Conservation (phyloP, 2,113 vertebrate species). For the Microcebus griseorufus region DNA sequence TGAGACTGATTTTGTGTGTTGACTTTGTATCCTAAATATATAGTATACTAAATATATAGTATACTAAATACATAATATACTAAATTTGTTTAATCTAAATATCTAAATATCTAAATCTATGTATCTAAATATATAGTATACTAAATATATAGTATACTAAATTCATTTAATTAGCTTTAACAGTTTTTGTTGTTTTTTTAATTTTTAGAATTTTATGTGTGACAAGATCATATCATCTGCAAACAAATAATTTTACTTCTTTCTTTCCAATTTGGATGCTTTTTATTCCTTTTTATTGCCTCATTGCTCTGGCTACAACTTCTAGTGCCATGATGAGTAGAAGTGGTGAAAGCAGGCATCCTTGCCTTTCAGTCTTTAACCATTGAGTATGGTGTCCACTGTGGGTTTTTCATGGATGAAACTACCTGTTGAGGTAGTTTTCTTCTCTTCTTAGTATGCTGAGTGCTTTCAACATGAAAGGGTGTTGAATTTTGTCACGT, state of each 20-base stretch:
- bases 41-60: no score
- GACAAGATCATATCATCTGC: background rate
- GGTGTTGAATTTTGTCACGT: background rate
- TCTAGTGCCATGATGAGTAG: background rate
- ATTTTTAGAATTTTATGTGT: background rate
- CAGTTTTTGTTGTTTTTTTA: background rate
- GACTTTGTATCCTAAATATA: background rate
- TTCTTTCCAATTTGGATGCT: background rate
- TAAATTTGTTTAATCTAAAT: no score
- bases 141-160: no score
- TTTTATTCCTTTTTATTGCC: background rate
- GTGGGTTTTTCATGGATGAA: background rate
- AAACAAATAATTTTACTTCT: background rate
- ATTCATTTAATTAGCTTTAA: background rate
- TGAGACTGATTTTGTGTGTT: background rate
- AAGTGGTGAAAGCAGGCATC: background rate
- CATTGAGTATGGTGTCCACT: background rate
- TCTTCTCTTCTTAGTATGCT: background rate
- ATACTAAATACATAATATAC: no score
- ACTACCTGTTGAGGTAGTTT: background rate
- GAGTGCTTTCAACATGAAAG: background rate
- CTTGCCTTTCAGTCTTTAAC: background rate
- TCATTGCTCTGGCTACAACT: background rate
- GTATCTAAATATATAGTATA: no score
- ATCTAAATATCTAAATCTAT: no score